Percentiles rank a stretch among this genome's conserved stretches.
Conservation (phyloP, 2,113 vertebrate species). For the Jaculus jaculus region DNA sequence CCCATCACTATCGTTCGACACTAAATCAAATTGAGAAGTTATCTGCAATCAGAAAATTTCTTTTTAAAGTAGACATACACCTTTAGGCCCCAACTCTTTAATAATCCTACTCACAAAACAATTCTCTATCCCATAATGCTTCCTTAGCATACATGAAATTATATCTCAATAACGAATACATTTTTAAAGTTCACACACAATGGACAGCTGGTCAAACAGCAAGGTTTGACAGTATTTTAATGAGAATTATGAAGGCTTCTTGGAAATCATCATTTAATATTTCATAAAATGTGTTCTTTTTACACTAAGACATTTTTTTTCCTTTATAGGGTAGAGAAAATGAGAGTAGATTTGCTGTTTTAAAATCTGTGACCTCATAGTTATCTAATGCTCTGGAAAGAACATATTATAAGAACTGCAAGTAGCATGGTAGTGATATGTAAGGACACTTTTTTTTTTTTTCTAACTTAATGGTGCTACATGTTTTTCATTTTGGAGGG, state of each 20-base stretch:
- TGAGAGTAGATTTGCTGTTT: neutral
- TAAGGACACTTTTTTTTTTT: neutral
- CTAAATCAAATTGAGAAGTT: constrained; percentile 91
- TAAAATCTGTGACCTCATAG: neutral
- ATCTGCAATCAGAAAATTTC: constrained; percentile 90
- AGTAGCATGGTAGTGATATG: neutral
- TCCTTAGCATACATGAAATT: constrained; percentile 7
- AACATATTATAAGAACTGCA: constrained; percentile 38
- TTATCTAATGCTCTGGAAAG: constrained; percentile 12
- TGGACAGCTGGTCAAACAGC: constrained; percentile 38
- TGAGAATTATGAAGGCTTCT: neutral
- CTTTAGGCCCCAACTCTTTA: constrained; percentile 84
- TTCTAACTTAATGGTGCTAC: neutral
- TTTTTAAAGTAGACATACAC: constrained; percentile 87
- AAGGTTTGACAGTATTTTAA: constrained; percentile 62
- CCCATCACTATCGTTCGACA: constrained; percentile 91
- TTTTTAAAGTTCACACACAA: constrained; percentile 70
- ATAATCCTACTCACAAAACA: constrained; percentile 80
- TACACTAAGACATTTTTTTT: neutral
- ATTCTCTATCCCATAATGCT: constrained; percentile 54
- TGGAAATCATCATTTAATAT: neutral
- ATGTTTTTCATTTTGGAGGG: neutral
- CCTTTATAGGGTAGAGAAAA: constrained; percentile 6
- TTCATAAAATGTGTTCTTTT: constrained; percentile 33
- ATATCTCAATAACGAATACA: constrained; percentile 57